A percentile compares a stretch with the other conserved stretches of the same genome.
These are phyloP conservation scores for Microctenopoma steveboyesi DNA, from an alignment of 2,797 vertebrate species.

Conservation along the genomic window DNA sequence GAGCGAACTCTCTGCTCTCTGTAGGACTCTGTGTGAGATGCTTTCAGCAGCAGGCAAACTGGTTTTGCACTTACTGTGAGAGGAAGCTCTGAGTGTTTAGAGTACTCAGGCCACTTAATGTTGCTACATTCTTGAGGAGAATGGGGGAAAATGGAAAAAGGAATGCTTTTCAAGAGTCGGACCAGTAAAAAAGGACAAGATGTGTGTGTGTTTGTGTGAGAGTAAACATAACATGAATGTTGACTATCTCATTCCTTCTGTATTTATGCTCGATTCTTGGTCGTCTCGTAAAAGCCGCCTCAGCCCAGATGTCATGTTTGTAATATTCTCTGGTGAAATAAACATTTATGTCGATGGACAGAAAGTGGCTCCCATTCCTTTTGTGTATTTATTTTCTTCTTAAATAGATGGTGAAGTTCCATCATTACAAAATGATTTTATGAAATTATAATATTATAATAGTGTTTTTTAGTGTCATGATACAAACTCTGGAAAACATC, in stretches of 20 bases:
- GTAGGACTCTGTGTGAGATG: conserved; percentile 77
- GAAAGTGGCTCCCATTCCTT: conserved; percentile 18
- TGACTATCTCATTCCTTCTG: conserved; percentile 53
- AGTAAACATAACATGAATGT: conserved; percentile 57
- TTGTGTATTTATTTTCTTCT: conserved; percentile 42
- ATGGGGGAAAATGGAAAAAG: conserved; percentile 72
- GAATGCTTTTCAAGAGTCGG: conserved; percentile 79
- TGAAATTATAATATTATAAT: conserved; percentile 7
- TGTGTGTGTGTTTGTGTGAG: conserved; percentile 11
- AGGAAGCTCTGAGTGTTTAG: conserved; percentile 81
- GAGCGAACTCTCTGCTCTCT: conserved; percentile 57
- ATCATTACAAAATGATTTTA: conserved; percentile 18
- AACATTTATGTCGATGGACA: conserved; percentile 39
- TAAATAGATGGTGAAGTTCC: conserved; percentile 28
- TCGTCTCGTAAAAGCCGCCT: conserved; percentile 43
- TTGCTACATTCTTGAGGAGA: conserved; percentile 83
- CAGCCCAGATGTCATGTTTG: conserved; percentile 53
- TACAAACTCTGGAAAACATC: neutral
- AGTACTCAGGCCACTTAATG: conserved; percentile 83
- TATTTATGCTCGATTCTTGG: conserved; percentile 58
- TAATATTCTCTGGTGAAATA: conserved; percentile 56
- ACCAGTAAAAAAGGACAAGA: conserved; percentile 52
- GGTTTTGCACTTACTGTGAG: conserved; percentile 83
- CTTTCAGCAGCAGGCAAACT: conserved; percentile 82
- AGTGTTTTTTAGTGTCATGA: neutral